phyloP scores from a whole-genome alignment of 2,888 invertebrate species.

The Cordilura impudica region DNA sequence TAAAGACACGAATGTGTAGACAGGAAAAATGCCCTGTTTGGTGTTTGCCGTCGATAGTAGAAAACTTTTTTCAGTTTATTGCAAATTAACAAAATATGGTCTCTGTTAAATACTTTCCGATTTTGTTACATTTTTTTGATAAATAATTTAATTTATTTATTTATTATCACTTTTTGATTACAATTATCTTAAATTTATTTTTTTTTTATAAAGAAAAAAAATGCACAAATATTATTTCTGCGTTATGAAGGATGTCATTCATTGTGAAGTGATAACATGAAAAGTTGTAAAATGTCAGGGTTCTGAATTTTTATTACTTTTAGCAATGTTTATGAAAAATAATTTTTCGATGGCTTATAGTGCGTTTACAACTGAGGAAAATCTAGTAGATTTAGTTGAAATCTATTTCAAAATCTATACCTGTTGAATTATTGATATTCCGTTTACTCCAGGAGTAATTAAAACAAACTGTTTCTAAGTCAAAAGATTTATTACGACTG shows the following conservation, averaged over 20 bases:
- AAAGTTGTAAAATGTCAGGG: neutral
- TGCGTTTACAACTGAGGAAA: no score
- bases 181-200: slow-evolving; percentile 7
- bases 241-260: neutral
- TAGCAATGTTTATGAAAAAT: no score
- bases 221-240: slow-evolving; percentile 9
- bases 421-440: no score
- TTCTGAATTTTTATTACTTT: neutral
- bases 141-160: neutral
- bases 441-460: no score
- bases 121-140: neutral
- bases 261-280: neutral
- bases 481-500: no score
- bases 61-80: no score
- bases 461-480: no score
- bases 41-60: neutral
- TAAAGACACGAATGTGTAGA: neutral
- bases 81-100: no score
- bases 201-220: neutral
- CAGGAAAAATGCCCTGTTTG: neutral
- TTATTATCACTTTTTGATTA: slow-evolving; percentile 2
- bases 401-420: no score
- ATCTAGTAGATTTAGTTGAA: no score
- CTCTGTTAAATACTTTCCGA: no score
- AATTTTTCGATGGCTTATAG: no score